These are phyloP conservation scores for Nasonovia ribisnigri DNA, from an alignment of 2,888 invertebrate species.

Conservation along the genomic window DNA sequence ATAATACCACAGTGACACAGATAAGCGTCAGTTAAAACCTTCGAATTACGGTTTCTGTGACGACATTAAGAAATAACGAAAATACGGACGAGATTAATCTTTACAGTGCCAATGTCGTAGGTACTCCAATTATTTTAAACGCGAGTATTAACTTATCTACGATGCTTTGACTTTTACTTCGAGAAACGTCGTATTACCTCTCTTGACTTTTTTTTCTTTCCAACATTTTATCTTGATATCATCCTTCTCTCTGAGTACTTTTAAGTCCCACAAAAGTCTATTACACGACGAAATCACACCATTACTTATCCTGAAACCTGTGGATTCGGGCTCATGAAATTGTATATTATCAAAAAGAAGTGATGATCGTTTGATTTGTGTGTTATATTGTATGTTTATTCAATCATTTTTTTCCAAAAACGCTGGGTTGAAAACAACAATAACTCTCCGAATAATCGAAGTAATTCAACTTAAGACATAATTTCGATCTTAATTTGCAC, in stretches of 20 bases:
- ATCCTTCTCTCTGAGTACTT: neutral
- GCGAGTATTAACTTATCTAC: neutral
- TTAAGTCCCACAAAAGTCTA: neutral
- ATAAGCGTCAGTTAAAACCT: neutral
- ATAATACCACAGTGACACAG: neutral
- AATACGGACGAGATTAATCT: neutral
- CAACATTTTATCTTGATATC: neutral
- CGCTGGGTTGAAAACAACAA: neutral
- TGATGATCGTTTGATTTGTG: neutral
- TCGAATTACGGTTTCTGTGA: neutral
- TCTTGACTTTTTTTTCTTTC: neutral
- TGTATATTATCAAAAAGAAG: neutral
- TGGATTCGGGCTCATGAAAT: neutral
- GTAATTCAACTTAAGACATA: neutral
- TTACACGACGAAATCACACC: neutral
- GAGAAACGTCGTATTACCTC: neutral
- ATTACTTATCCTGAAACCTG: neutral
- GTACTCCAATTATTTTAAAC: conserved; percentile 2
- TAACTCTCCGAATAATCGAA: neutral
- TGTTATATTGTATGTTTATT: neutral
- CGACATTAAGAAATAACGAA: neutral
- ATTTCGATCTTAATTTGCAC: neutral
- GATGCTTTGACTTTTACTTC: neutral
- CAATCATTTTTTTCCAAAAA: neutral
- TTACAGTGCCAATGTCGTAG: neutral